Conservation (phyloP, 1,140 invertebrate genomes). For the Rhopalosiphum padi region DNA sequence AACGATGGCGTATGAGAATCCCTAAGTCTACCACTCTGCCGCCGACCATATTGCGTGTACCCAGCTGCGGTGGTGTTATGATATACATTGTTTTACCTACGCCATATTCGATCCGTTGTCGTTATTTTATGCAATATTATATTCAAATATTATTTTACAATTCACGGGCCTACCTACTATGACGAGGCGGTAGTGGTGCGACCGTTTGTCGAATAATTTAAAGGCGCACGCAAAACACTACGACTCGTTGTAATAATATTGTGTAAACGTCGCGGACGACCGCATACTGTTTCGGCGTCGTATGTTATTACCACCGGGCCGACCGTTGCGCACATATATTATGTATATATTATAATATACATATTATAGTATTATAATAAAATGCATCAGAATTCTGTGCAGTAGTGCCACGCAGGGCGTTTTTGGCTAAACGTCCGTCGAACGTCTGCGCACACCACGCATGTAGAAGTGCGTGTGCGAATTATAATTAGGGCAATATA, state of each 20-base stretch:
- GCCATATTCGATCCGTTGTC: too few species aligned
- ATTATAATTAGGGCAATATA: neutral
- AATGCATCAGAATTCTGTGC: neutral
- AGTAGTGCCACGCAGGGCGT: neutral
- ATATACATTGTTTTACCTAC: too few species aligned
- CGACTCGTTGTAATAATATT: neutral
- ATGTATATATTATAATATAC: neutral
- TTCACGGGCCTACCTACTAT: neutral
- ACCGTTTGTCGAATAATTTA: neutral
- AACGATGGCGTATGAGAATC: neutral
- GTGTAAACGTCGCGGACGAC: neutral
- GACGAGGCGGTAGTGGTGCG: neutral
- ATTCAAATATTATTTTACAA: neutral
- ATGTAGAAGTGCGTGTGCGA: neutral
- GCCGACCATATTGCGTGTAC: too few species aligned
- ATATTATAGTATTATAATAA: neutral
- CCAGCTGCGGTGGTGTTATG: too few species aligned
- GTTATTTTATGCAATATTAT: neutral
- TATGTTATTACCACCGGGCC: neutral
- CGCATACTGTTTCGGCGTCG: neutral
- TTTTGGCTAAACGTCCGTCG: neutral
- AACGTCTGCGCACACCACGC: too few species aligned
- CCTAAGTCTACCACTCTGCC: too few species aligned
- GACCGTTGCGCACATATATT: neutral
- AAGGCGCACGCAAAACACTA: neutral